A percentile compares a stretch with the other conserved stretches of the same genome.
Conservation (phyloP, 1,140 invertebrate species). For the Wasmannia auropunctata region DNA sequence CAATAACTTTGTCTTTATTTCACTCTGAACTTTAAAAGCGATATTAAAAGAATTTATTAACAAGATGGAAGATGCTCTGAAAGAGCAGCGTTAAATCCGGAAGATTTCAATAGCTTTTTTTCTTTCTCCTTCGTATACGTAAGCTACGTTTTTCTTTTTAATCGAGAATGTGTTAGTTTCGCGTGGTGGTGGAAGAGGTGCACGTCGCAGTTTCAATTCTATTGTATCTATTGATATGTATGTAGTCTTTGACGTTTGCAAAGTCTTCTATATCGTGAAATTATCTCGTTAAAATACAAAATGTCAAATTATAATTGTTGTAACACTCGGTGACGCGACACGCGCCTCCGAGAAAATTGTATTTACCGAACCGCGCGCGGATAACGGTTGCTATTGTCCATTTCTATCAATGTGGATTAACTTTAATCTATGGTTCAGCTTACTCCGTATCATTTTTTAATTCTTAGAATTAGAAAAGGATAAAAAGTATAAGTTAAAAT, state of each 20-base stretch:
- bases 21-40: not conserved
- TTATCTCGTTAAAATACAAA: constrained; percentile 38
- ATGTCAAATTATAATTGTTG: constrained; percentile 40
- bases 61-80: not conserved
- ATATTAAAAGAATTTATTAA: not conserved
- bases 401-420: too few relatives aligned
- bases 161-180: not conserved
- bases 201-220: constrained; percentile 15
- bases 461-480: too few relatives aligned
- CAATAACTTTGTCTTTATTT: not conserved
- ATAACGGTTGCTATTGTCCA: too few relatives aligned
- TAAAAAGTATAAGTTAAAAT: too few relatives aligned
- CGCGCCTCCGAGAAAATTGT: not conserved
- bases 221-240: not conserved
- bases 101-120: not conserved
- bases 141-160: not conserved
- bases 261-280: constrained; percentile 6
- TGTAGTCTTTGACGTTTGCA: constrained; percentile 20
- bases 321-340: not conserved
- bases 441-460: too few relatives aligned
- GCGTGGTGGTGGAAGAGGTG: constrained; percentile 29
- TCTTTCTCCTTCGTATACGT: not conserved
- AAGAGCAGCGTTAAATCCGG: not conserved
- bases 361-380: not conserved
- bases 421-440: too few relatives aligned